Evolutionary conservation across 2,888 invertebrate species (phyloP).

Genomic region (Hypsopygia costalis): DNA sequence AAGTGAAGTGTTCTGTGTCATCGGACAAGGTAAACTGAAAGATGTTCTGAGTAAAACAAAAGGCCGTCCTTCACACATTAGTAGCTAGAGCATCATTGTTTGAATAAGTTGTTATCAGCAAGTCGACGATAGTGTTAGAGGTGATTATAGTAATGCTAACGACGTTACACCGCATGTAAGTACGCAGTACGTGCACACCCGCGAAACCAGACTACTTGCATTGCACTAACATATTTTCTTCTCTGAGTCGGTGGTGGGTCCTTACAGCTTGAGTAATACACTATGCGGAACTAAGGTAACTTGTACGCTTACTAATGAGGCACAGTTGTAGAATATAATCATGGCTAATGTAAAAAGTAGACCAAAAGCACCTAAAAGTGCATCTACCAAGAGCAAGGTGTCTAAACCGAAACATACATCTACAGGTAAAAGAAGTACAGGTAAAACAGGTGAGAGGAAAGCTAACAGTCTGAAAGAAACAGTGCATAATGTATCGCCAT

Average conservation of each 20-base stretch:
- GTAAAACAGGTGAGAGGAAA: constrained; percentile 21
- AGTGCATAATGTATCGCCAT: background rate
- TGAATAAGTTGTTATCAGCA: constrained; percentile 68
- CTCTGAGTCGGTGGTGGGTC: constrained; percentile 57
- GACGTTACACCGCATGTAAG: constrained; percentile 68
- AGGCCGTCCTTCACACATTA: constrained; percentile 77
- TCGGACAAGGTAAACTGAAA: constrained; percentile 58
- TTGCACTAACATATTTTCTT: constrained; percentile 43
- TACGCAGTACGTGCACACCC: constrained; percentile 31
- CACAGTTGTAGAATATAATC: constrained; percentile 23
- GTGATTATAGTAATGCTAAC: constrained; percentile 71
- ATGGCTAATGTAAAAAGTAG: constrained; percentile 71
- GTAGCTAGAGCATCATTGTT: constrained; percentile 59
- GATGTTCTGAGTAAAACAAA: constrained; percentile 64
- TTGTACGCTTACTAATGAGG: constrained; percentile 54
- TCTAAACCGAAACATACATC: constrained; percentile 48
- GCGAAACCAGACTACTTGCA: constrained; percentile 33
- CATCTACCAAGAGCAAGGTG: constrained; percentile 33
- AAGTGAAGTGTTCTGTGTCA: constrained; percentile 13
- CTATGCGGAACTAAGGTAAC: constrained; percentile 24
- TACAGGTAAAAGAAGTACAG: constrained; percentile 38
- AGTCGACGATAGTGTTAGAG: constrained; percentile 49
- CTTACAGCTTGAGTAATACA: constrained; percentile 39
- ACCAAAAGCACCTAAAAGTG: constrained; percentile 52
- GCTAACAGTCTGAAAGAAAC: constrained; percentile 11